These are phyloP conservation scores for Oxytorus armatus DNA, from an alignment of 2,888 invertebrate genomes.

Conservation along the genomic window DNA sequence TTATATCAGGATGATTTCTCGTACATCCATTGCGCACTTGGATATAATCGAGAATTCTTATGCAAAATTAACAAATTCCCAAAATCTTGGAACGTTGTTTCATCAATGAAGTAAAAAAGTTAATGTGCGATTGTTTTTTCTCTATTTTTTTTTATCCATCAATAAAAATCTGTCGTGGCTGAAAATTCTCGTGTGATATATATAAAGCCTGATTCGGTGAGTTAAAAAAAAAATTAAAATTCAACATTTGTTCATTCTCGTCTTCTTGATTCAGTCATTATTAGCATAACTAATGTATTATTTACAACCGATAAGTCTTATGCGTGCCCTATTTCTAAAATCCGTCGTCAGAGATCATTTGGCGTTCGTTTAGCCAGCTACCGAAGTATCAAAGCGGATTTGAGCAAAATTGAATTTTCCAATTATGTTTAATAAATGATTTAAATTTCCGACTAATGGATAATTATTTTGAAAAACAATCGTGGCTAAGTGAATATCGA, in stretches of 20 bases:
- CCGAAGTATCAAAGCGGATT: background rate
- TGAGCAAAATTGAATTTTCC: conserved; percentile 14
- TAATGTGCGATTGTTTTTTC: conserved; percentile 38
- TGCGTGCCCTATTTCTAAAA: conserved; percentile 54
- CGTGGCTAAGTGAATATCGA: background rate
- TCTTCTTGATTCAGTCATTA: conserved; percentile 48
- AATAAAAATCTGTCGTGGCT: conserved; percentile 36
- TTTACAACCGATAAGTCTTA: conserved; percentile 64
- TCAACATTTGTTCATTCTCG: conserved; percentile 16
- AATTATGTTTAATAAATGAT: background rate
- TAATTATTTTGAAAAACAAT: too few relatives aligned
- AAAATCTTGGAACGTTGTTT: conserved; percentile 26
- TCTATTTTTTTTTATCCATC: conserved; percentile 9
- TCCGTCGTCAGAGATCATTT: conserved; percentile 24
- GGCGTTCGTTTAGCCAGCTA: background rate
- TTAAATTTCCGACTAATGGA: too few relatives aligned
- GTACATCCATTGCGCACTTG: conserved; percentile 11
- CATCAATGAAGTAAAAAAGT: conserved; percentile 60
- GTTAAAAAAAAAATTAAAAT: conserved; percentile 47
- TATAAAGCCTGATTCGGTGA: conserved; percentile 29
- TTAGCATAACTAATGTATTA: conserved; percentile 45
- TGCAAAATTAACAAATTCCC: conserved; percentile 26
- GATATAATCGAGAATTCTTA: conserved; percentile 26
- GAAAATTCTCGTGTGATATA: background rate
- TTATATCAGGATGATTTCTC: conserved; percentile 31